A percentile compares a stretch with the other conserved stretches of the same genome.
Evolutionary conservation across 2,888 invertebrate genomes (phyloP).

Genomic region (Tanypteryx hageni): DNA sequence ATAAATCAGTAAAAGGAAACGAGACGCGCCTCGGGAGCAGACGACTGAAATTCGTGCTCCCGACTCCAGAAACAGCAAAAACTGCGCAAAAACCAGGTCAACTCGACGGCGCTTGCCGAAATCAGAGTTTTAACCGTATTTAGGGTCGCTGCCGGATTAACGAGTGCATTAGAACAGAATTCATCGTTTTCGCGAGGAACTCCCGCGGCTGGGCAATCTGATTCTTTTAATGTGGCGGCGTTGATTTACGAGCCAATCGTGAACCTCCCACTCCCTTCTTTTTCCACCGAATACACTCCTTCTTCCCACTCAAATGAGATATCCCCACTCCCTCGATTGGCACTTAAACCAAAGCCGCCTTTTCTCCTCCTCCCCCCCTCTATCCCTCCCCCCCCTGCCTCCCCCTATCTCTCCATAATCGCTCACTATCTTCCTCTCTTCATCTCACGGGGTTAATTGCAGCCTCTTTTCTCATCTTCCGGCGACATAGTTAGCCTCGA

Average conservation of each 20-base stretch:
- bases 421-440: not conserved
- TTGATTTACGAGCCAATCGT: conserved; percentile 9
- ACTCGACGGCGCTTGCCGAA: too few species aligned
- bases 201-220: not conserved
- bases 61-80: too few species aligned
- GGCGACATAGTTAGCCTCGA: not conserved
- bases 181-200: not conserved
- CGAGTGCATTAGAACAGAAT: not conserved
- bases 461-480: not conserved
- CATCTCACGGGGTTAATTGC: conserved; percentile 26
- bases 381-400: not conserved
- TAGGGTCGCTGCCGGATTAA: not conserved
- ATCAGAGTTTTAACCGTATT: too few species aligned
- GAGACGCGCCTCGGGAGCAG: too few species aligned
- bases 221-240: not conserved
- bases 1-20: too few species aligned
- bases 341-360: not conserved
- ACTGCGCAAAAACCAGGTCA: too few species aligned
- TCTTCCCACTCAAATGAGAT: not conserved
- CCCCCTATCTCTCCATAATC: not conserved
- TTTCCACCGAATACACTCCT: not conserved
- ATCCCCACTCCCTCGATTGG: not conserved
- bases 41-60: too few species aligned
- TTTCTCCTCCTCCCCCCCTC: not conserved
- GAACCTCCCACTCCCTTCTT: not conserved